These are phyloP conservation scores for Hyperopisus bebe DNA, from an alignment of 2,113 vertebrate species.

Conservation along the genomic window DNA sequence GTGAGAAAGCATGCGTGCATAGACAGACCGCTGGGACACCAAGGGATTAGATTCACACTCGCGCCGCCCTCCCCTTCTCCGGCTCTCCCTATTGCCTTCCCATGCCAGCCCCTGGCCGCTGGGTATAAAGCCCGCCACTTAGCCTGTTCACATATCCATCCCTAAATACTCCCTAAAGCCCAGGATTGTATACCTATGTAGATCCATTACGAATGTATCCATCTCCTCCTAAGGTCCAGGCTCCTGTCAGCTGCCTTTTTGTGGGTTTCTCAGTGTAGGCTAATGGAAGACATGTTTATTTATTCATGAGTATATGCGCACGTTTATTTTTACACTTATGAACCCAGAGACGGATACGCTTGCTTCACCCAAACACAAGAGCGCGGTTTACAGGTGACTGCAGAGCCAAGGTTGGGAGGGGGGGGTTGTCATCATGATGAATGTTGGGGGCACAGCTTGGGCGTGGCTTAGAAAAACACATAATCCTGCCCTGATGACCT, in stretches of 20 bases:
- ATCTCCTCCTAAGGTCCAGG: background rate
- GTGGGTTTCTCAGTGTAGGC: background rate
- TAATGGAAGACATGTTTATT: background rate
- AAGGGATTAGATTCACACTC: background rate
- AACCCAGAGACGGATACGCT: background rate
- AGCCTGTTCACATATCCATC: background rate
- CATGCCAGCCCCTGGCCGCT: background rate
- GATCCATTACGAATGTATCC: background rate
- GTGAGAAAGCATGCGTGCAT: slow-evolving; percentile 9
- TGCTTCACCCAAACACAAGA: background rate
- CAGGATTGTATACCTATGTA: background rate
- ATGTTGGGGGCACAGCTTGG: background rate
- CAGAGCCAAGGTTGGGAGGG: background rate
- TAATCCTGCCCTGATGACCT: background rate
- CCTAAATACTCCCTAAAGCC: background rate
- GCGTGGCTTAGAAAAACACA: background rate
- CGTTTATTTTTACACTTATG: background rate
- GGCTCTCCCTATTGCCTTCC: background rate
- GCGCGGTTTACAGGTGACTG: background rate
- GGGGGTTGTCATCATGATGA: background rate
- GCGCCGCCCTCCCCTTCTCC: background rate
- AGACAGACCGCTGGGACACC: background rate
- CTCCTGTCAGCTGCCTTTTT: background rate
- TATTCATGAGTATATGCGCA: background rate
- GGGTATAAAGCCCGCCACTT: background rate